Base-by-base conservation (phyloP, 1,140 invertebrate species). In the Ostrea denselamellosa region DNA sequence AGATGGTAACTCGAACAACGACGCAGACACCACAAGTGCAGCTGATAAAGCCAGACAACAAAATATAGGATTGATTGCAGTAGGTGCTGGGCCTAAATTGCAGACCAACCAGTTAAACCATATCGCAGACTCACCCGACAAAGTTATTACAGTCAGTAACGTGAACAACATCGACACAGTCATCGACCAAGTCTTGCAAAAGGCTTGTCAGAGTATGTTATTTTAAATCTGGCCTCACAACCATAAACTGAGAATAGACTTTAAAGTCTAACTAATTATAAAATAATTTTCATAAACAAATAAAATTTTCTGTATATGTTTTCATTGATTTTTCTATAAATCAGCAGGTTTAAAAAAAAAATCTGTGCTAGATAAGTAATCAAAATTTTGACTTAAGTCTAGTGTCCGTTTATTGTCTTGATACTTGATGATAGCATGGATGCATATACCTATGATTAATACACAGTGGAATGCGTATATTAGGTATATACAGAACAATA, bases 31-130 rank as follows among this genome's bases (percentile, higher is more conserved):
- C 4, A 89, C 87, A 2, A 82, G 54, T 51, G 87, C 89, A 28
- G 90, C 90, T 12, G 89, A 92, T 34, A 85, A 88, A 44, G 85
- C 89, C 14, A 89, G 89, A 51, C 34, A 85, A 22, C 83, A 91
- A 54, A 90, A 92, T 77, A 92, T 93, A 22, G 91, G 91, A 8
- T 28, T 91, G 3, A 86, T 93, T 25, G 83, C 93, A 8, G 90
- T 93, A 25, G 93, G 93, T 2, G 93, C 93, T 52, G 93, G 93
- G 8, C 86, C 85, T 22, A 62, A 83, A 22, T 87, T 92, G 4
- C 90, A 93, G 81, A 85, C 87, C 14, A 89, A 85, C 0, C 92
- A 94, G 86, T 87, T 94, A 77, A 90, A 91, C 25, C 86, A 88
- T 77, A 93, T 94, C 65, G 91, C 91, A 17, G 89, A 89, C 77